phyloP scores from a whole-genome alignment of 2,888 invertebrate species.

The Drosophila meridiana region DNA sequence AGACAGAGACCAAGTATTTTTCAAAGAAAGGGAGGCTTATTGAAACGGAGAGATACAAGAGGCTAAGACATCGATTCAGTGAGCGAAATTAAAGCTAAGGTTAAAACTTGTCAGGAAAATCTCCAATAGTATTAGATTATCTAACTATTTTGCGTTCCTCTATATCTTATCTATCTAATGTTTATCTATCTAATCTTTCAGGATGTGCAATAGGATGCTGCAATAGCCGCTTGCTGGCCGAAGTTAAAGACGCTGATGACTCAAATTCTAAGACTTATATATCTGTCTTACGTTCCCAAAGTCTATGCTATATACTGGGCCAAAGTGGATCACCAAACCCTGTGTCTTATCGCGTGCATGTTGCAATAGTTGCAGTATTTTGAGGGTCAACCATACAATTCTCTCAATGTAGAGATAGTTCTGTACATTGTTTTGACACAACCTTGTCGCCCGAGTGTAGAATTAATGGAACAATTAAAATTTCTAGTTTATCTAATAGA shows the following conservation, averaged over 20 bases:
- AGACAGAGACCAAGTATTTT: too few species aligned
- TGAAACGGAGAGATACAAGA: too few species aligned
- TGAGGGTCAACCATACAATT: not conserved
- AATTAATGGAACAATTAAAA: too few species aligned
- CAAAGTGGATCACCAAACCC: not conserved
- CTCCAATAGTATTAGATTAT: not conserved
- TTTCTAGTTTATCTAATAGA: too few species aligned
- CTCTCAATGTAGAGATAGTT: slow-evolving; percentile 5
- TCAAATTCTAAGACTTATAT: not conserved
- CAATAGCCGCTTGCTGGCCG: not conserved
- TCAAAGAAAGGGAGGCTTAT: too few species aligned
- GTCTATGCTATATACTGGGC: not conserved
- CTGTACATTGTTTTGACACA: not conserved
- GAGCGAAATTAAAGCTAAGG: not conserved
- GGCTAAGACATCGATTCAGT: too few species aligned
- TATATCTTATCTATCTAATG: not conserved
- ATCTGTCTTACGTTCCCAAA: not conserved
- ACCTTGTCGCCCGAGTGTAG: too few species aligned
- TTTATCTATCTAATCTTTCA: not conserved
- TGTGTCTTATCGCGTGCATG: not conserved
- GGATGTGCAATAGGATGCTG: not conserved
- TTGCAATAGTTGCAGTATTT: slow-evolving; percentile 1
- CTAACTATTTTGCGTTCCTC: not conserved
- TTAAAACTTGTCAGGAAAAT: too few species aligned
- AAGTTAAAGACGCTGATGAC: not conserved